These are phyloP conservation scores for Falco rusticolus DNA, from an alignment of 2,797 vertebrate genomes.

Conservation along the genomic window DNA sequence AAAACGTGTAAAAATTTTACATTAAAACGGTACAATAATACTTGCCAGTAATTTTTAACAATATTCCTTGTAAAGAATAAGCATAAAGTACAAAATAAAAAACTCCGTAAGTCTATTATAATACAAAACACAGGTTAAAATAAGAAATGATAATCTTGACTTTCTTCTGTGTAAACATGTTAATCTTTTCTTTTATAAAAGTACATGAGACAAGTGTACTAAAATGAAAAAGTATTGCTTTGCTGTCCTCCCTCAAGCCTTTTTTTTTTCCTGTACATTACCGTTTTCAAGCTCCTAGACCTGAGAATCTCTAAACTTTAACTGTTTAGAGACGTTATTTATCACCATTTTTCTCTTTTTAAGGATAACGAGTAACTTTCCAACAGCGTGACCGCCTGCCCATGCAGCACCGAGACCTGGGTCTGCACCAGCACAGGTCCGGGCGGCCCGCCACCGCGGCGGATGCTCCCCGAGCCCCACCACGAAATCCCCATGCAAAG, in stretches of 20 bases:
- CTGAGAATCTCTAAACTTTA: slow-evolving; percentile 76
- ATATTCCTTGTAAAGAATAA: slow-evolving; percentile 91
- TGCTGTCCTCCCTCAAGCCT: slow-evolving; percentile 64
- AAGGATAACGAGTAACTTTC: slow-evolving; percentile 30
- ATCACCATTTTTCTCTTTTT: background rate
- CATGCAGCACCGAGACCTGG: slow-evolving; percentile 25
- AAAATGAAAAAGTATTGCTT: slow-evolving; percentile 70
- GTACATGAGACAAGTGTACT: slow-evolving; percentile 71
- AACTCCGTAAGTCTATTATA: slow-evolving; percentile 78
- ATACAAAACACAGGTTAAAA: slow-evolving; percentile 94
- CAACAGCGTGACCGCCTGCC: background rate
- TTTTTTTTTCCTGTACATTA: slow-evolving; percentile 24
- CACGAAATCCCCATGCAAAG: slow-evolving; percentile 52
- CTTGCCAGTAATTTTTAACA: slow-evolving; percentile 90
- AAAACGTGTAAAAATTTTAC: slow-evolving; percentile 95
- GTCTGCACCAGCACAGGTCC: slow-evolving; percentile 44
- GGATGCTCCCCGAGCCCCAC: background rate
- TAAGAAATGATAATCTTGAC: slow-evolving; percentile 74
- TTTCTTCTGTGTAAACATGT: slow-evolving; percentile 81
- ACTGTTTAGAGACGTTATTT: slow-evolving; percentile 54
- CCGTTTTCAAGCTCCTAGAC: slow-evolving; percentile 70
- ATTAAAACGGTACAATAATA: slow-evolving; percentile 92
- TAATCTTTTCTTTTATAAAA: slow-evolving; percentile 73
- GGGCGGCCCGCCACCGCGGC: background rate
- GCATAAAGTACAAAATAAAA: slow-evolving; percentile 85